Percentiles rank a stretch among this genome's conserved stretches.
These are phyloP conservation scores for Andricus curvator DNA, from an alignment of 2,888 invertebrate genomes.

Conservation along the genomic window DNA sequence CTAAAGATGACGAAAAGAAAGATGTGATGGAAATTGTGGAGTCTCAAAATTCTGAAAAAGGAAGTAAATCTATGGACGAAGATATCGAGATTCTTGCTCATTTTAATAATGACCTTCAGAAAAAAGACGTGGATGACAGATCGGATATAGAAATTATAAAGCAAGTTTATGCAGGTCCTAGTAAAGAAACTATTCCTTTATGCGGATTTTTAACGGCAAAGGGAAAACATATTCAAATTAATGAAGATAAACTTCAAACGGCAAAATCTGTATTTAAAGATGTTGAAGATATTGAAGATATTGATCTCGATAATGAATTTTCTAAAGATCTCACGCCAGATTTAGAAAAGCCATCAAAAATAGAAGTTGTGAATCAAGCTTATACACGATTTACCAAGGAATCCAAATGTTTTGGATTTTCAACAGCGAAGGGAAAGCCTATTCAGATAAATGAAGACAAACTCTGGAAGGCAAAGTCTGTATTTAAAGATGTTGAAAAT, in stretches of 20 bases:
- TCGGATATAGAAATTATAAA: slow-evolving; percentile 7
- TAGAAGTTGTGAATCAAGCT: not conserved
- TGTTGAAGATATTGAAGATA: not conserved
- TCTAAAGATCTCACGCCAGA: not conserved
- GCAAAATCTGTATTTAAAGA: not conserved
- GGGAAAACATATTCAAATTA: slow-evolving; percentile 15
- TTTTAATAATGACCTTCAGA: not conserved
- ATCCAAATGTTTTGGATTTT: not conserved
- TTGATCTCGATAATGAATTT: not conserved
- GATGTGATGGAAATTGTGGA: not conserved
- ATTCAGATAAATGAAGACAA: slow-evolving; percentile 4
- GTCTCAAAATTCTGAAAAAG: slow-evolving; percentile 35
- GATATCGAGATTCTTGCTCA: slow-evolving; percentile 37
- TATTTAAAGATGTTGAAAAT: too few relatives aligned
- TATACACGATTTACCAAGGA: not conserved
- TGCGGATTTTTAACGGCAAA: slow-evolving; percentile 4
- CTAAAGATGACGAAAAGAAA: not conserved
- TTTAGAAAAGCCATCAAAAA: not conserved
- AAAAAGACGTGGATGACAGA: not conserved
- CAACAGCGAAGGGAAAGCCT: slow-evolving; percentile 1
- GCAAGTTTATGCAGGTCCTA: not conserved
- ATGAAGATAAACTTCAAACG: not conserved
- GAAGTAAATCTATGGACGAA: not conserved
- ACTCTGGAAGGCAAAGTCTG: too few relatives aligned
- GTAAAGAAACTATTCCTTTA: not conserved